Conservation (phyloP, 2,888 invertebrate genomes). For the Quadroppia sp. region DNA sequence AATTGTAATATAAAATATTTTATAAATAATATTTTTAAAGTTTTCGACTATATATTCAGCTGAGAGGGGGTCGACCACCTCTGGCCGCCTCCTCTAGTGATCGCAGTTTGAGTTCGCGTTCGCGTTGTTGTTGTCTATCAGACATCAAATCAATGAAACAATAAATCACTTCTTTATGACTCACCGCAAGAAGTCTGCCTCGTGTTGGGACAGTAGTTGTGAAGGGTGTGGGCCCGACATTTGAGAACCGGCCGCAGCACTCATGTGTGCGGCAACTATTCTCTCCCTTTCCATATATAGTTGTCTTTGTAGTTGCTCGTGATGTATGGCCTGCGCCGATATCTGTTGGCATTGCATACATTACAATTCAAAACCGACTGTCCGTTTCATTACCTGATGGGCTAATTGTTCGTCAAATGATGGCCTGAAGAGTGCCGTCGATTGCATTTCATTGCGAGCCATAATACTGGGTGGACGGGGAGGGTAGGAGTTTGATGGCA, state of each 20-base stretch:
- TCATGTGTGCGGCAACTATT: slow-evolving; percentile 45
- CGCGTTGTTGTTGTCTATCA: slow-evolving; percentile 64
- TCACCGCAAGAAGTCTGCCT: slow-evolving; percentile 36
- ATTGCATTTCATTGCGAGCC: slow-evolving; percentile 42
- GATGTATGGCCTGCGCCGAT: slow-evolving; percentile 51
- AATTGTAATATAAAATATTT: slow-evolving; percentile 4
- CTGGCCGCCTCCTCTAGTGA: slow-evolving; percentile 79
- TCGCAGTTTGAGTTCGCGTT: slow-evolving; percentile 77
- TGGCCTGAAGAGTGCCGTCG: slow-evolving; percentile 28
- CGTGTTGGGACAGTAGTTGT: slow-evolving; percentile 45
- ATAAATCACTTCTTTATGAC: slow-evolving; percentile 14
- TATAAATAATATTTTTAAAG: neutral
- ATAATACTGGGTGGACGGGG: slow-evolving; percentile 43
- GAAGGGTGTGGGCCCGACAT: slow-evolving; percentile 44
- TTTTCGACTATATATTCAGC: slow-evolving; percentile 26
- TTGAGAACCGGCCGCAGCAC: slow-evolving; percentile 42
- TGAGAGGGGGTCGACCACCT: slow-evolving; percentile 58
- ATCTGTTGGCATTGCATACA: slow-evolving; percentile 50
- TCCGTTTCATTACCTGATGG: slow-evolving; percentile 16
- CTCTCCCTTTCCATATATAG: slow-evolving; percentile 53
- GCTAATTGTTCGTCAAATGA: slow-evolving; percentile 47
- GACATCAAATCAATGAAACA: slow-evolving; percentile 58
- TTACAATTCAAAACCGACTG: no score
- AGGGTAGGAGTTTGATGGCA: slow-evolving; percentile 34
- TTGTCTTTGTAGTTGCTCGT: slow-evolving; percentile 53